These are phyloP conservation scores for Pseudopleuronectes americanus DNA, from an alignment of 2,797 vertebrate species.

Conservation along the genomic window DNA sequence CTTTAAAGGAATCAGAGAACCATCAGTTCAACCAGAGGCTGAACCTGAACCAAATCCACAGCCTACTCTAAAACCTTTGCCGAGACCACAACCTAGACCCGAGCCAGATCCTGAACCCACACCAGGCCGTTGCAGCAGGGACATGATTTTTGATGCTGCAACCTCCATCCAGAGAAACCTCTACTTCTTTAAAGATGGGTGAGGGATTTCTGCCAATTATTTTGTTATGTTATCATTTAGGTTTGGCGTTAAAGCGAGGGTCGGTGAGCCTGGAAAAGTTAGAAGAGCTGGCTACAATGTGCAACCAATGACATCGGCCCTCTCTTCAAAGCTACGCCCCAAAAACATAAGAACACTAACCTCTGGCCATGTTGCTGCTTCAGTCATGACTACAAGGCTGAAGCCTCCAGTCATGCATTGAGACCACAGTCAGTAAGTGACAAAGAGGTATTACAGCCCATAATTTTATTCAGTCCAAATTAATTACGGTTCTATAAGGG, in stretches of 20 bases:
- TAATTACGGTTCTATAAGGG: too few relatives aligned
- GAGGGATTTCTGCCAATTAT: neutral
- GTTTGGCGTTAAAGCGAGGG: neutral
- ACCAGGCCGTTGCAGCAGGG: constrained; percentile 48
- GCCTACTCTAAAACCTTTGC: neutral
- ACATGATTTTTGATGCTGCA: constrained; percentile 59
- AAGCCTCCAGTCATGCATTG: too few relatives aligned
- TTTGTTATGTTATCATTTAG: neutral
- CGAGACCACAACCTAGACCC: constrained; percentile 28
- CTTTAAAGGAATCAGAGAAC: constrained; percentile 43
- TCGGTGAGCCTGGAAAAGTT: neutral
- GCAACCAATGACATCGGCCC: neutral
- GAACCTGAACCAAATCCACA: constrained; percentile 14
- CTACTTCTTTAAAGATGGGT: constrained; percentile 66
- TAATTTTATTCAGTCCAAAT: too few relatives aligned
- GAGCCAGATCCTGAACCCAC: constrained; percentile 44
- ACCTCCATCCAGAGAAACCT: constrained; percentile 39
- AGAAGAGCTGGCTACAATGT: neutral
- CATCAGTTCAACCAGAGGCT: neutral
- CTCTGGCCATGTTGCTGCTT: too few relatives aligned
- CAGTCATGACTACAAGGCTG: too few relatives aligned
- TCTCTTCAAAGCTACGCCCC: too few relatives aligned
- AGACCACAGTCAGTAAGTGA: too few relatives aligned
- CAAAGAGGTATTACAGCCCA: too few relatives aligned
- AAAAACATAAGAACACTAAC: too few relatives aligned